Evolutionary conservation across 1,140 invertebrate genomes (phyloP).

Genomic region (Drosophila hydei): DNA sequence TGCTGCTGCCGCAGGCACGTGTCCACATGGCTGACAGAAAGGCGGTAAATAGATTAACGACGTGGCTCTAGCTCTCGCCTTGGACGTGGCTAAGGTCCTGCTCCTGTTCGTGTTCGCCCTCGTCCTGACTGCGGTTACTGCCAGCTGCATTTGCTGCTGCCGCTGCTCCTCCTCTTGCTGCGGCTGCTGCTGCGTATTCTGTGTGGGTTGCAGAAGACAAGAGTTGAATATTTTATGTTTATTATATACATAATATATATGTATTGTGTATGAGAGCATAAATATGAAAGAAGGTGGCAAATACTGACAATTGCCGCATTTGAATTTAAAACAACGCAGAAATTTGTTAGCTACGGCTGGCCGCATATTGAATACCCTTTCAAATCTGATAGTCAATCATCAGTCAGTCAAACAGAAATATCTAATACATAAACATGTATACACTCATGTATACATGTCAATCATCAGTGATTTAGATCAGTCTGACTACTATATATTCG

Average conservation of each 20-base stretch:
- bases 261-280: slow-evolving; percentile 15
- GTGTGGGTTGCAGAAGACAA: slow-evolving; percentile 61
- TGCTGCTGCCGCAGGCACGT: slow-evolving; percentile 65
- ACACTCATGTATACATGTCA: too few relatives aligned
- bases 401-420: too few relatives aligned
- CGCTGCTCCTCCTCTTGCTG: slow-evolving; percentile 25
- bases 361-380: not conserved
- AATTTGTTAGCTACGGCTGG: too few relatives aligned
- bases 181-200: slow-evolving; percentile 53
- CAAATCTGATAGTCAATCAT: too few relatives aligned
- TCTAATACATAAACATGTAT: too few relatives aligned
- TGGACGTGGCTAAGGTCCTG: slow-evolving; percentile 51
- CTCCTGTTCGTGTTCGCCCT: slow-evolving; percentile 21
- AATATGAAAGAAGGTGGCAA: slow-evolving; percentile 75
- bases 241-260: slow-evolving; percentile 31
- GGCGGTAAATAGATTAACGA: slow-evolving; percentile 83
- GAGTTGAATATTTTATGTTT: slow-evolving; percentile 80
- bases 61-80: slow-evolving; percentile 76
- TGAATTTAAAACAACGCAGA: slow-evolving; percentile 59
- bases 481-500: too few relatives aligned
- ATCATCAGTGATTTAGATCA: too few relatives aligned
- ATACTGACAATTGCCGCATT: slow-evolving; percentile 52
- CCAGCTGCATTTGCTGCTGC: slow-evolving; percentile 44
- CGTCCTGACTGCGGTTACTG: slow-evolving; percentile 43
- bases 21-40: slow-evolving; percentile 81